Evolutionary conservation across 2,113 vertebrate species (phyloP), one percentile per base, ranked within the genome.

Genomic region (Nerophis lumbriciformis): DNA sequence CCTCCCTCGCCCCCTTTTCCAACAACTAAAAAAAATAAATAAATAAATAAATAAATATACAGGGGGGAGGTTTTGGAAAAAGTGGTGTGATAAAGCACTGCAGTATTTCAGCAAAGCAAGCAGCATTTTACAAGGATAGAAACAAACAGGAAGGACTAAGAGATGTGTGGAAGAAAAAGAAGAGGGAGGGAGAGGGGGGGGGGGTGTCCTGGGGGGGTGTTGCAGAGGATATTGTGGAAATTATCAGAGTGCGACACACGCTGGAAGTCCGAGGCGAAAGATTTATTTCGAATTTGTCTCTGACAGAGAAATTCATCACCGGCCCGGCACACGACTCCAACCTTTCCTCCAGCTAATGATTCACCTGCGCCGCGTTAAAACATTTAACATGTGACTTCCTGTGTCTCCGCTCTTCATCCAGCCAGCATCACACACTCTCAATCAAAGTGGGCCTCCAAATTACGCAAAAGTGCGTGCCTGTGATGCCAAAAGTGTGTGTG

Each of bases 31-130:
- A 77, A 65, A 53, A 65, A 71, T 61, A 44, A 37, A 71, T 14
- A 69, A 69, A 50, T 19, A 53, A 65, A 71, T 60, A 44, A 37
- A 71, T 14, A 69, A 69, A 50, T 19, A 19, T 53, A 57, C 53
- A 60, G 4, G 75, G 53, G 53, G 16, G 49, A 71, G 63, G 72
- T 36, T 67, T 75, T 72, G 75, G 51, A 68, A 77, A 83, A 73
- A 68, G 53, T 78, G 78, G 76, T 80, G 68, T 84, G 75, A 76
- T 79, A 82, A 84, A 85, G 78, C 83, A 82, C 82, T 88, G 87
- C 84, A 87, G 87, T 88, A 89, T 88, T 88, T 89, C 87, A 89
- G 85, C 84, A 82, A 79, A 84, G 85, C 84, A 89, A 88, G 83
- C 82, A 85, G 83, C 85, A 79, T 85, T 88, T 87, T 88, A 88